A percentile compares a stretch with the other conserved stretches of the same genome.
Evolutionary conservation across 2,888 invertebrate genomes (phyloP).

Genomic region (Bedellia somnulentella): DNA sequence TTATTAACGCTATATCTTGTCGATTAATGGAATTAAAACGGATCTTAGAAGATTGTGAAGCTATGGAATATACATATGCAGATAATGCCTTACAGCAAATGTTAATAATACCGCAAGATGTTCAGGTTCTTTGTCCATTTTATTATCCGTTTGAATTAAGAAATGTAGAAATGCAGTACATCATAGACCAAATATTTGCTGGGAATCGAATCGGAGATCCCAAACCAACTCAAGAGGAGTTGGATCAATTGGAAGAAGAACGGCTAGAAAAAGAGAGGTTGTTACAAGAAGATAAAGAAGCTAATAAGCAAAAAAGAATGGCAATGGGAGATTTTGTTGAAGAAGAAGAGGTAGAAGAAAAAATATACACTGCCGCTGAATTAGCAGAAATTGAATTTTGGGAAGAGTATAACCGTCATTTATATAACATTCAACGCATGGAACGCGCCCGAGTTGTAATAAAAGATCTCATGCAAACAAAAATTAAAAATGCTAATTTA

Average conservation of each 20-base stretch:
- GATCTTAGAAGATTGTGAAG: slow-evolving; percentile 57
- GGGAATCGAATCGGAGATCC: slow-evolving; percentile 42
- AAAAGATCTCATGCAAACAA: slow-evolving; percentile 20
- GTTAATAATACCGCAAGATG: slow-evolving; percentile 67
- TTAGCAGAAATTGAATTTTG: slow-evolving; percentile 19
- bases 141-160: slow-evolving; percentile 64
- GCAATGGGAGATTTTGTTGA: slow-evolving; percentile 26
- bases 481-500: slow-evolving; percentile 28
- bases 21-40: slow-evolving; percentile 62
- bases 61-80: slow-evolving; percentile 68
- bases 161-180: slow-evolving; percentile 41
- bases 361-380: slow-evolving; percentile 24
- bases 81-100: slow-evolving; percentile 71
- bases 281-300: slow-evolving; percentile 24
- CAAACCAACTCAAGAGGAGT: slow-evolving; percentile 31
- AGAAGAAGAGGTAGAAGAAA: slow-evolving; percentile 16
- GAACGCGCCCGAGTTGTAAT: slow-evolving; percentile 26
- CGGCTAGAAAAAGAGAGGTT: slow-evolving; percentile 23
- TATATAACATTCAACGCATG: slow-evolving; percentile 41
- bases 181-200: slow-evolving; percentile 39
- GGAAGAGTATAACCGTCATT: slow-evolving; percentile 25
- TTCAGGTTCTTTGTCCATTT: slow-evolving; percentile 65
- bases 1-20: slow-evolving; percentile 62
- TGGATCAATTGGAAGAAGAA: slow-evolving; percentile 20
- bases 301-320: slow-evolving; percentile 22